Percentiles rank a stretch among this genome's conserved stretches.
Evolutionary conservation across 1,140 invertebrate species (phyloP).

Genomic region (Colletes latitarsis): DNA sequence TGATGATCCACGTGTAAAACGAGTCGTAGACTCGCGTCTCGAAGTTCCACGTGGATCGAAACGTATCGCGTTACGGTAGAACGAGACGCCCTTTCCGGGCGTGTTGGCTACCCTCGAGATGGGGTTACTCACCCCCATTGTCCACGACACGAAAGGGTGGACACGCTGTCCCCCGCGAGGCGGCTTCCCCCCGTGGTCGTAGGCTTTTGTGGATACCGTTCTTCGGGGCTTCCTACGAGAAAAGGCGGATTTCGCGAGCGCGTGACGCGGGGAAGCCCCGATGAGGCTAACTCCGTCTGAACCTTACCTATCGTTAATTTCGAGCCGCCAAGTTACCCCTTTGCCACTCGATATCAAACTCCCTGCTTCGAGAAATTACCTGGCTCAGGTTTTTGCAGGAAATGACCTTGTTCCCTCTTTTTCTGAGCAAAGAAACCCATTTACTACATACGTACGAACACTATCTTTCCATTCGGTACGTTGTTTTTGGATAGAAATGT

Average conservation of each 20-base stretch:
- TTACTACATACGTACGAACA: too few species aligned
- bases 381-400: too few species aligned
- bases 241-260: constrained; percentile 48
- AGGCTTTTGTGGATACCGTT: constrained; percentile 27
- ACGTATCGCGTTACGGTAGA: constrained; percentile 47
- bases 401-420: too few species aligned
- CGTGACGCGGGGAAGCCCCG: constrained; percentile 47
- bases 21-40: constrained; percentile 19
- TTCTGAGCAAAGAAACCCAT: too few species aligned
- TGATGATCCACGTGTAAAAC: constrained; percentile 41
- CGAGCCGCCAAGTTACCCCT: neutral
- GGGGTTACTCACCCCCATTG: constrained; percentile 47
- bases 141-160: constrained; percentile 34
- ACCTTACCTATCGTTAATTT: neutral
- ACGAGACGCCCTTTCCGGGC: constrained; percentile 23
- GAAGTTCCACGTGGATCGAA: constrained; percentile 34
- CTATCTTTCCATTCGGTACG: too few species aligned
- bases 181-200: constrained; percentile 29
- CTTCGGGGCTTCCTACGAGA: constrained; percentile 51
- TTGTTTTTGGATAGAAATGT: too few species aligned
- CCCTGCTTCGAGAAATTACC: neutral
- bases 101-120: neutral
- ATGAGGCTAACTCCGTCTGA: neutral
- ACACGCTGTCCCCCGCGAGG: neutral
- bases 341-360: neutral